A percentile compares a stretch with the other conserved stretches of the same genome.
phyloP scores from a whole-genome alignment of 2,797 vertebrate species.

The Argentina silus region DNA sequence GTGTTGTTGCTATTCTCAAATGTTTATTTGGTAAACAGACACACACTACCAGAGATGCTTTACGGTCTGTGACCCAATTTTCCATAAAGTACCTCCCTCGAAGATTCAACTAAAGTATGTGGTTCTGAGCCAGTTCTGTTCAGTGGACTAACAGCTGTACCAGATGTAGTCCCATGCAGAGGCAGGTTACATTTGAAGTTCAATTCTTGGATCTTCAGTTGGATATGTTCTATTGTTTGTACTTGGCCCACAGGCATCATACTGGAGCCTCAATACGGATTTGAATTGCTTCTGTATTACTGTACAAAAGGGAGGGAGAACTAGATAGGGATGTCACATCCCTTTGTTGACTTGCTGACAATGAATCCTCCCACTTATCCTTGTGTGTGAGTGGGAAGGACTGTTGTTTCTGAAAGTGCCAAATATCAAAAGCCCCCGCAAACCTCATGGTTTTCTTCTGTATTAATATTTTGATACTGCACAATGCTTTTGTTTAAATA shows the following conservation, averaged over 20 bases:
- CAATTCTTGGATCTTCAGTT: constrained; percentile 21
- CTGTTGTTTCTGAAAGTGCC: constrained; percentile 37
- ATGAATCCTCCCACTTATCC: constrained; percentile 65
- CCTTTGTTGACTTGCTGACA: constrained; percentile 69
- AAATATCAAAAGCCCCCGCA: constrained; percentile 38
- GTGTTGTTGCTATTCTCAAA: constrained; percentile 9
- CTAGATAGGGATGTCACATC: constrained; percentile 55
- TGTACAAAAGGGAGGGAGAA: constrained; percentile 40
- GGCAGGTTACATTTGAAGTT: not conserved
- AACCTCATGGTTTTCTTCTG: constrained; percentile 15
- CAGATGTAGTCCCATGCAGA: constrained; percentile 33
- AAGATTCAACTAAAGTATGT: constrained; percentile 7
- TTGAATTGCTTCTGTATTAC: constrained; percentile 64
- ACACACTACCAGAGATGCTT: constrained; percentile 9
- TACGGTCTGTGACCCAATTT: constrained; percentile 7
- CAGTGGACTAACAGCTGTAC: constrained; percentile 27
- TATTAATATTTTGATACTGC: constrained; percentile 29
- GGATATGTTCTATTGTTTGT: constrained; percentile 25
- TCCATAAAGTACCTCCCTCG: constrained; percentile 21
- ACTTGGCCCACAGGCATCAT: constrained; percentile 46
- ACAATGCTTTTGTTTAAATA: constrained; percentile 42
- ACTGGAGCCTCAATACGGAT: constrained; percentile 57
- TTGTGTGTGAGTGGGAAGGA: constrained; percentile 45
- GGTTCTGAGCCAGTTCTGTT: constrained; percentile 33
- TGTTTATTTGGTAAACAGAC: constrained; percentile 30